Evolutionary conservation across 37 sponge, comb jelly and placozoan species (phyloP), one percentile per base, ranked within the genome.

Genomic region (Diacarnus erythraeanus): DNA sequence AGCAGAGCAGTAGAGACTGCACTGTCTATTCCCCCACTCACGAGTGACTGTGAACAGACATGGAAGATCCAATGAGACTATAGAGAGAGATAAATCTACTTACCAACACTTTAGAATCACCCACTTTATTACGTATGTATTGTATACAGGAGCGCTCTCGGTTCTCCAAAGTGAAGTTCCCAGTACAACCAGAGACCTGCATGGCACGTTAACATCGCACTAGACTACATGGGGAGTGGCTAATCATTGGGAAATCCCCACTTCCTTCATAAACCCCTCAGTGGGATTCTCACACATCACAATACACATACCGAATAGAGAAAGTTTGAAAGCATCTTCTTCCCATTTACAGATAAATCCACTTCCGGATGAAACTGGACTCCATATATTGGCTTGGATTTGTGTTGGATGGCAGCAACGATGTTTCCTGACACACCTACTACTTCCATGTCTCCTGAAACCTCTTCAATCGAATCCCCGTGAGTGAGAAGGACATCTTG

Each of bases 11-110:
- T 89, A 35, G 91, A 87, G 64, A 96, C 94, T 42, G 97, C 76
- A 69, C 92, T 91, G 78, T 96, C 97, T 40, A 96, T 93, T n/a
- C 97, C 97, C 22, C 97, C 97, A 80, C 97, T 96, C 36, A 96
- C 91, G 17, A 96, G 80, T 17, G 83, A 76, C 90, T 89, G 29
- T 18, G 71, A 44, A 80, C n/a, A n/a, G n/a, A n/a, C n/a, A n/a
- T n/a, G n/a, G n/a, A n/a, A n/a, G n/a, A 12, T 25, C 12, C 6
- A 38, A n/a, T 38, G n/a, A n/a, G n/a, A n/a, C n/a, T n/a, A 17
- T 8, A 72, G 51, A 57, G n/a, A 76, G 22, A 18, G 41, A 76
- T 35, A 35, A 58, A 29, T 15, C 34, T 15, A 36, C 37, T 65
- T 38, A 92, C 95, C 78, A 94, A 39, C 61, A 91, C 95, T 18